Base-by-base conservation (phyloP, 2,888 invertebrate genomes). In the Epinotia brunnichana region DNA sequence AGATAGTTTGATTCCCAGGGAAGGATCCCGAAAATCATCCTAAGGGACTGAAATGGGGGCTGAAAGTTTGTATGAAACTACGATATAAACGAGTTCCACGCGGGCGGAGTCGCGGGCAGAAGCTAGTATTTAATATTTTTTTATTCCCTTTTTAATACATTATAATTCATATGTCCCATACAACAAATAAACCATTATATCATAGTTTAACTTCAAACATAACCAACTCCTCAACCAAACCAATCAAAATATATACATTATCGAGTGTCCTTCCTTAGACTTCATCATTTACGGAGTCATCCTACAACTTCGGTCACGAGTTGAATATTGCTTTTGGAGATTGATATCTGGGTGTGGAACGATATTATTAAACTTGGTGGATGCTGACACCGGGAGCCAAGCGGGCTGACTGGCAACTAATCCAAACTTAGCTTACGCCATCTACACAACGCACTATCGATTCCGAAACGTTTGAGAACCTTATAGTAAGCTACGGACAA, bases 381-480 rank as follows among this genome's bases (percentile, higher is more conserved):
- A 75, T 41, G 69, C 69, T 70, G 76, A 74, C 71, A 70, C 78
- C 74, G 79, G 35, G 79, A 51, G 67, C 62, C 59, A 48, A 35
- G 74, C 78, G 77, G 24, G 24, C 48, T 79, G 81, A 82, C 78
- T 82, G 81, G 77, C 76, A 88, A 88, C 87, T 88, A 87, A 87
- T 87, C 80, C 85, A 87, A 88, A 83, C 87, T 87, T 75, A 76
- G 75, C 76, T 76, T 76, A 76, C 72, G 73, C 76, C 74, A 74
- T 74, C 64, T 74, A 79, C 74, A 75, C 56, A 21, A 3, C 5
- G n/a, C 51, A 3, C 15, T 48, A 48, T 48, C 67, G 56, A 29
- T 67, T 67, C 19, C 7, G n/a, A 39, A 39, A 21, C 41, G 15
- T 24, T 19, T 44, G 15, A n/a, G 48, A 48, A n/a, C 48, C 5